Evolutionary conservation across 2,113 vertebrate genomes (phyloP), one percentile per base, ranked within the genome.

Genomic region (Eubucco bourcierii): DNA sequence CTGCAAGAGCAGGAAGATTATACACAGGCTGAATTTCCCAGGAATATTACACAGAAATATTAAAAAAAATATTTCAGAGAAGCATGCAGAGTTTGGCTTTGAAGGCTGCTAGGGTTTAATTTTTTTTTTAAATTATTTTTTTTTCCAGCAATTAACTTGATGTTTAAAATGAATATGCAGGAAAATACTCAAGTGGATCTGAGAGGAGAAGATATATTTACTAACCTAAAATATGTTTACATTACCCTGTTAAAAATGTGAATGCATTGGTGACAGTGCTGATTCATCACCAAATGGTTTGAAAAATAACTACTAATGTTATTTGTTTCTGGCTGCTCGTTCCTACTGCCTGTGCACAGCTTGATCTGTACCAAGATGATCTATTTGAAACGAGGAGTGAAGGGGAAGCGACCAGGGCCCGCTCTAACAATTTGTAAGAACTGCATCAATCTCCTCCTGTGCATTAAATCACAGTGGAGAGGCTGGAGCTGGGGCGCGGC

Each of bases 371-470:
- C 10, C 41, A 81, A 10, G 37, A 5, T 3, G 19, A 6, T 6
- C 15, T 19, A 0, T 67, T 23, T 75, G 68, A 63, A 55, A 13
- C 21, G 5, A 17, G 3, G 23, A 33, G 46, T 2, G 44, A 7
- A 56, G 58, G 65, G 58, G 80, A 18, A 74, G 82, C 47, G 52
- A 3, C 31, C 55, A 14, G 71, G 24, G 50, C 46, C 72, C 7
- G 1, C 6, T 47, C 34, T 33, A 37, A 4, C 56, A 34, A 0
- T 70, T 41, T 12, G 29, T 1, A 39, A 34, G 74, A 12, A 68
- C 9, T 9, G 41, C 33, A n/a, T 55, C 64, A 3, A 0, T n/a
- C 50, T 24, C 7, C 44, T 7, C 31, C 17, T 0, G 0, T 16
- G 75, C 67, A 17, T 55, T 2, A 15, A 52, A 33, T 10, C 0